Percentiles rank a stretch among this genome's conserved stretches.
Evolutionary conservation across 2,888 invertebrate species (phyloP).

Genomic region (Nemurella pictetii): DNA sequence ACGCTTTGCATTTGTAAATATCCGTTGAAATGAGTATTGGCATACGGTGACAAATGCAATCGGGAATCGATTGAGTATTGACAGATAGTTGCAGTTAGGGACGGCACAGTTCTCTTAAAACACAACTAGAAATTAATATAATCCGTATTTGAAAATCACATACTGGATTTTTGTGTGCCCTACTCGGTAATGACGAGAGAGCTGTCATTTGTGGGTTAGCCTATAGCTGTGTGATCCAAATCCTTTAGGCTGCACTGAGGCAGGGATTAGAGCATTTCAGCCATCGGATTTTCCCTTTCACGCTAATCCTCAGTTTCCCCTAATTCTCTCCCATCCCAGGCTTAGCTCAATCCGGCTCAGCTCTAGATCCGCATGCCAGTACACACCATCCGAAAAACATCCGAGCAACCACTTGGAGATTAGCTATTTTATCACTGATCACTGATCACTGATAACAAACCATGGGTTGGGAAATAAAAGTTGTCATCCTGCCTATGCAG

Average conservation of each 20-base stretch:
- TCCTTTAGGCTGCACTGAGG: constrained; percentile 27
- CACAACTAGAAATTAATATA: not conserved
- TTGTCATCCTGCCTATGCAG: too few relatives aligned
- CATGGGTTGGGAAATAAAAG: too few relatives aligned
- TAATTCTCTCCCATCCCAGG: constrained; percentile 38
- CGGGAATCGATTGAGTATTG: too few relatives aligned
- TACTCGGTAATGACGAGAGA: not conserved
- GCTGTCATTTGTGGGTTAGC: constrained; percentile 5
- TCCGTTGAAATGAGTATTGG: too few relatives aligned
- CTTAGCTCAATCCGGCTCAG: constrained; percentile 41
- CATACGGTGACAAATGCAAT: too few relatives aligned
- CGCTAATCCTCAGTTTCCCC: constrained; percentile 41
- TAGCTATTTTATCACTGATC: not conserved
- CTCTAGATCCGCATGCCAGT: constrained; percentile 37
- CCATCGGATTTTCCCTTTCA: constrained; percentile 40
- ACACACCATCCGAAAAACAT: constrained; percentile 25
- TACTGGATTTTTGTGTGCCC: not conserved
- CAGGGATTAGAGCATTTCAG: constrained; percentile 37
- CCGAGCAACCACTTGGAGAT: not conserved
- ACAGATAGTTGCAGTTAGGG: too few relatives aligned
- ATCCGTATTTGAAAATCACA: not conserved
- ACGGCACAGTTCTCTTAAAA: not conserved
- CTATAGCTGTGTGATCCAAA: constrained; percentile 28
- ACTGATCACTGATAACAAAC: too few relatives aligned
- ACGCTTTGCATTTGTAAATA: too few relatives aligned